These are phyloP conservation scores for Rhinogobio ventralis DNA, from an alignment of 2,797 vertebrate species.

Conservation along the genomic window DNA sequence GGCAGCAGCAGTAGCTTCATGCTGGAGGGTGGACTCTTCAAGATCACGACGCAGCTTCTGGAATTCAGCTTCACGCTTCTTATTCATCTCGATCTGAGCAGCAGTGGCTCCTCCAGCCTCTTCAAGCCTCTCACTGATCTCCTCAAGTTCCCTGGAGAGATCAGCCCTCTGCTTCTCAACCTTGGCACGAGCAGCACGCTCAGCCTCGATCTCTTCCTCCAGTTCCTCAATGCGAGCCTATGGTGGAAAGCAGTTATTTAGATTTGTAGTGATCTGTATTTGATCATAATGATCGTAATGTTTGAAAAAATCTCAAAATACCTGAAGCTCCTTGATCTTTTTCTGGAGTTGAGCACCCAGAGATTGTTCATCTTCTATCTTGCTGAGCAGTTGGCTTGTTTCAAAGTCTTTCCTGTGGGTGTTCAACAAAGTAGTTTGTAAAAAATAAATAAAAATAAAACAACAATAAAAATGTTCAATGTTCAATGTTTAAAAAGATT, in stretches of 20 bases:
- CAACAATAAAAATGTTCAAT: no score
- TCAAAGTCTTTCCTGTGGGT: conserved; percentile 74
- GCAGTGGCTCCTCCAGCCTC: conserved; percentile 86
- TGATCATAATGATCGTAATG: no score
- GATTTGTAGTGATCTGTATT: neutral
- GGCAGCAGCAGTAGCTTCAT: conserved; percentile 84
- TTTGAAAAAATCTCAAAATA: conserved; percentile 56
- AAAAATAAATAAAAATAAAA: no score
- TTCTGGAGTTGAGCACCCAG: conserved; percentile 86
- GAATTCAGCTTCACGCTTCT: conserved; percentile 88
- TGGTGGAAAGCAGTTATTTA: neutral
- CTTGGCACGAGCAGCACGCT: conserved; percentile 79
- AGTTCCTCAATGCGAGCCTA: conserved; percentile 89
- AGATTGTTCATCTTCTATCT: conserved; percentile 87
- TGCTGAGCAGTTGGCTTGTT: conserved; percentile 83
- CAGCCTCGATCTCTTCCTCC: conserved; percentile 89
- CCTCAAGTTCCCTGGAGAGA: conserved; percentile 68
- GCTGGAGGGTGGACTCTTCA: conserved; percentile 88
- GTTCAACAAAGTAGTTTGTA: no score
- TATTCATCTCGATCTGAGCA: conserved; percentile 86
- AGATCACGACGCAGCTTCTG: conserved; percentile 87
- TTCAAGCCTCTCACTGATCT: conserved; percentile 88
- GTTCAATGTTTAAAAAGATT: no score
- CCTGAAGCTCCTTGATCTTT: conserved; percentile 92
- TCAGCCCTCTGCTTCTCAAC: conserved; percentile 85